Conservation (phyloP, 2,888 invertebrate species). For the Amorpha juglandis region DNA sequence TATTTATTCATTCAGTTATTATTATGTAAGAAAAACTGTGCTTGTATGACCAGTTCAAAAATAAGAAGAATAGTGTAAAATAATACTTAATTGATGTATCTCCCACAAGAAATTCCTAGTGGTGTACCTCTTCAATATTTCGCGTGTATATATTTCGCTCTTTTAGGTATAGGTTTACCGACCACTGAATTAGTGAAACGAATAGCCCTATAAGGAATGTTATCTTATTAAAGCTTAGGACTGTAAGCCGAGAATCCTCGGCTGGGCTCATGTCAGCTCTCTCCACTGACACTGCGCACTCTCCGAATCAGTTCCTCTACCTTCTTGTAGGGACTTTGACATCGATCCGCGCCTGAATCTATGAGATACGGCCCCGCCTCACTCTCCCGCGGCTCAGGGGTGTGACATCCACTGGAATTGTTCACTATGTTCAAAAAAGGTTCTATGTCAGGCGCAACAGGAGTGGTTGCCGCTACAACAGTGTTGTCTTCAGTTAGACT, state of each 20-base stretch:
- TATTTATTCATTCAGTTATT: no score
- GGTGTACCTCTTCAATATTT: no score
- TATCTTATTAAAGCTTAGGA: constrained; percentile 41
- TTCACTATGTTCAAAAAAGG: constrained; percentile 69
- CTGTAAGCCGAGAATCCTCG: constrained; percentile 70
- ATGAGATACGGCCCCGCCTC: constrained; percentile 73
- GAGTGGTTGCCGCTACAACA: constrained; percentile 45
- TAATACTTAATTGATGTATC: no score
- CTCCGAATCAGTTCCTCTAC: constrained; percentile 75
- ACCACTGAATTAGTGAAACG: constrained; percentile 26
- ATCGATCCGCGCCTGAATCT: constrained; percentile 61
- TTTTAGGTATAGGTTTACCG: no score
- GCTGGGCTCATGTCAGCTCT: constrained; percentile 80
- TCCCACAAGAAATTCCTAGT: no score
- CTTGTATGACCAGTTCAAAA: not conserved
- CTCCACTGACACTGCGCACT: constrained; percentile 70
- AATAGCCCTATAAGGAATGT: constrained; percentile 39
- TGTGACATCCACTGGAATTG: constrained; percentile 67
- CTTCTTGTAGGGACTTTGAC: constrained; percentile 74
- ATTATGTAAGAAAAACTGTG: no score
- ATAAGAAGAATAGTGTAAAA: constrained; percentile 10
- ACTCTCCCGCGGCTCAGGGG: constrained; percentile 69
- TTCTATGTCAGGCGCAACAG: constrained; percentile 63
- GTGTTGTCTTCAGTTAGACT: constrained; percentile 54
- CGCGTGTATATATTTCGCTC: no score